These are phyloP conservation scores for Polydrusus cervinus DNA, from an alignment of 2,888 invertebrate genomes.

Conservation along the genomic window DNA sequence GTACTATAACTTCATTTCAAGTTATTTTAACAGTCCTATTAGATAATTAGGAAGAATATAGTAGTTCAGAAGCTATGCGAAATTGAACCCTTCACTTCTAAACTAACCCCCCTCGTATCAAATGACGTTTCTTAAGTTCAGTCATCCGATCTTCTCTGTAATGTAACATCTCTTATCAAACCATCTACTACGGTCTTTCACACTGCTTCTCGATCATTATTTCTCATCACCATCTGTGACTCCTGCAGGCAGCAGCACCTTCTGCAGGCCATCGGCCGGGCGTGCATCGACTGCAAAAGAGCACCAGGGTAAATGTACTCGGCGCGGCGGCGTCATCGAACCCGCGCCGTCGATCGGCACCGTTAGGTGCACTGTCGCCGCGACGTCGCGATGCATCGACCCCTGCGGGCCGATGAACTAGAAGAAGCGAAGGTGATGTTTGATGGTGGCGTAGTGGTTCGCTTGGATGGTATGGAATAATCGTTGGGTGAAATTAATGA, in stretches of 20 bases:
- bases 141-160: neutral
- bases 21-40: too few relatives aligned
- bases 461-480: neutral
- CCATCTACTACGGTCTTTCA: slow-evolving; percentile 12
- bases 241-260: slow-evolving; percentile 14
- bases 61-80: too few relatives aligned
- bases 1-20: too few relatives aligned
- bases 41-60: too few relatives aligned
- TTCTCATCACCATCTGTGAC: slow-evolving; percentile 23
- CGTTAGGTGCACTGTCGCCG: slow-evolving; percentile 62
- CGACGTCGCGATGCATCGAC: slow-evolving; percentile 56
- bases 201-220: slow-evolving; percentile 9
- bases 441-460: neutral
- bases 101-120: too few relatives aligned
- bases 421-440: slow-evolving; percentile 1
- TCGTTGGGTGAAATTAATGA: neutral
- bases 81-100: too few relatives aligned
- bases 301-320: slow-evolving; percentile 54
- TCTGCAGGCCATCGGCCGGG: slow-evolving; percentile 33
- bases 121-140: slow-evolving; percentile 1
- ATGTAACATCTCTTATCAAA: neutral
- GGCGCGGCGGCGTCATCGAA: slow-evolving; percentile 56
- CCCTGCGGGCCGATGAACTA: slow-evolving; percentile 50
- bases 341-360: slow-evolving; percentile 58
- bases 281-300: slow-evolving; percentile 29